Evolutionary conservation across 2,113 vertebrate genomes (phyloP), one percentile per base, ranked within the genome.

Genomic region (Anolis sagrei): DNA sequence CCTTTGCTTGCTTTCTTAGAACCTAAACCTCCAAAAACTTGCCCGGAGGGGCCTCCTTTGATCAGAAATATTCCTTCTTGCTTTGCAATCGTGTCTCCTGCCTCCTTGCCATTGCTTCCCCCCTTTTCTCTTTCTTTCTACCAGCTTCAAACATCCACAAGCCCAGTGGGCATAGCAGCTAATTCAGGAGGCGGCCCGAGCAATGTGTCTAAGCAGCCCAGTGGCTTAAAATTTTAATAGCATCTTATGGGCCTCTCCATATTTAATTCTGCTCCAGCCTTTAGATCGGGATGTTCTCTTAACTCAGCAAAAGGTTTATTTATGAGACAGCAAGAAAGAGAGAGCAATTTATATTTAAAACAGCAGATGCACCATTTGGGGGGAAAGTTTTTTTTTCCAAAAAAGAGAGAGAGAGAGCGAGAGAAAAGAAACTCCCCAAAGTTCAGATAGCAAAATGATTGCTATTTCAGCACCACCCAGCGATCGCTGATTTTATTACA

Each of bases 261-360:
- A 29, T 83, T 36, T 62, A 61, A 70, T 64, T 74, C 58, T 27
- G 8, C 14, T 29, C 25, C n/a, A 1, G 61, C 49, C 62, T 39
- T 77, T 34, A 70, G 64, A 44, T 62, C 51, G 18, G 3, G n/a
- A 14, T 66, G 48, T 44, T 75, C 85, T 25, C 62, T 66, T 81
- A 75, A 66, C 78, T 54, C 58, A 86, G 58, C 61, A 74, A 81
- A 80, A 36, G 70, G 78, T 75, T 75, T 86, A 68, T 75, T 86
- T 81, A 76, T 86, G 78, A 75, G 85, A n/a, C 36, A 76, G 72
- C 16, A 8, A 80, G 36, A 2, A n/a, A 54, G 68, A 70, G 78
- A 39, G 48, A 8, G 16, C 2, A 19, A 18, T n/a, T 19, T 66
- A 61, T 10, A 34, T 77, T 82, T 77, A 39, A 70, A 70, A 70